Base-by-base conservation (phyloP, 2,888 invertebrate genomes). In the Euphydryas editha region DNA sequence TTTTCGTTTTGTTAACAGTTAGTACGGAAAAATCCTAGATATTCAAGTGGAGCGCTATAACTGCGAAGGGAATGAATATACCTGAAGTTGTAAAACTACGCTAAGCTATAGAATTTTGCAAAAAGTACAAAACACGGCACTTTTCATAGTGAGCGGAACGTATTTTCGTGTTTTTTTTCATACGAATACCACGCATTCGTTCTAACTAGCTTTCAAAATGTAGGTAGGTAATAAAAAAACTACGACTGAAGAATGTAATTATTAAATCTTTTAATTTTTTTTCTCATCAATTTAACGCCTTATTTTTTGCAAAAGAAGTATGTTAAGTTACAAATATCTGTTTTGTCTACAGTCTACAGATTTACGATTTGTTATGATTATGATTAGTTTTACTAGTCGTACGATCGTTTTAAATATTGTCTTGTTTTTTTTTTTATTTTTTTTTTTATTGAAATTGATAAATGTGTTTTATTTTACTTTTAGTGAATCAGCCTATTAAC, bases 41-140 rank as follows among this genome's bases (percentile, higher is more conserved):
- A 69, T 70, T 65, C 62, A 56, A 70, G 67, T 70, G 62, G 59
- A 56, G 59, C 59, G 62, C 59, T 67, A 67, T 59, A 67, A 67
- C 58, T 49, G 59, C 46, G 62, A 57, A 54, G 58, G 63, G 66
- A 69, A 67, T 63, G 60, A 66, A 62, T 49, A 30, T 63, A 51
- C 47, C 60, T 67, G 63, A n/a, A 63, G 55, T 47, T 55, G 49
- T 62, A 59, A 63, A 66, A 67, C 67, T 59, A 67, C 61, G 61
- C 49, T 59, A 37, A 56, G 57, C 62, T 65, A 59, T 69, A 58
- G 63, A 63, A 69, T 65, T 65, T 49, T 46, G 62, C 59, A 62
- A 68, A 68, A 65, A 59, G 62, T 20, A 42, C 39, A 44, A 17
- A 21, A 36, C 42, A 15, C 30, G 44, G 49, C 30, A 18, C 24